Conservation (phyloP, 1,140 invertebrate genomes). For the Chelonus insularis region DNA sequence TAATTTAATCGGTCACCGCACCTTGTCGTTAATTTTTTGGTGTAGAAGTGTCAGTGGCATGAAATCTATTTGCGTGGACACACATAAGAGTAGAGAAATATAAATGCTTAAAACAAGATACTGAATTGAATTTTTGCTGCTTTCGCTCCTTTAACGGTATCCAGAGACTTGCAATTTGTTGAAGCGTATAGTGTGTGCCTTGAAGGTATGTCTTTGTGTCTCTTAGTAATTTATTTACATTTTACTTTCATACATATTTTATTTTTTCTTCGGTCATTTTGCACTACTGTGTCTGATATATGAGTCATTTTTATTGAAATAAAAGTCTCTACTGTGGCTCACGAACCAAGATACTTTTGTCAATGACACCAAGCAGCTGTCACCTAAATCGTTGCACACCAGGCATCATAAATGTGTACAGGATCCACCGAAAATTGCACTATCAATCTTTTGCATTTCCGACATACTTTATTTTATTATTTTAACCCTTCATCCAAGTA, state of each 20-base stretch:
- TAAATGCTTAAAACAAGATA: slow-evolving; percentile 13
- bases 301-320: neutral
- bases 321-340: neutral
- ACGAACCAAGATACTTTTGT: neutral
- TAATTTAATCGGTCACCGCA: slow-evolving; percentile 29
- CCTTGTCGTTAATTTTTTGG: slow-evolving; percentile 22
- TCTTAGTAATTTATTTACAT: neutral
- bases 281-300: neutral
- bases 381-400: slow-evolving; percentile 9
- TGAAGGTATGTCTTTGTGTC: neutral
- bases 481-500: neutral
- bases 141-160: slow-evolving; percentile 55
- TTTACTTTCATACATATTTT: too few relatives aligned
- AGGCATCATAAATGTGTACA: neutral
- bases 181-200: slow-evolving; percentile 31
- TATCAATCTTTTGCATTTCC: slow-evolving; percentile 11
- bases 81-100: neutral
- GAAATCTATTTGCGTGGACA: neutral
- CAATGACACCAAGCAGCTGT: slow-evolving; percentile 5
- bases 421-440: slow-evolving; percentile 4
- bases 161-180: slow-evolving; percentile 41
- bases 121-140: slow-evolving; percentile 47
- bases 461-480: neutral
- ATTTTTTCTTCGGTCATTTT: neutral
- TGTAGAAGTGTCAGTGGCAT: neutral